phyloP scores from a whole-genome alignment of 2,888 invertebrate genomes.

The Lottia scabra region DNA sequence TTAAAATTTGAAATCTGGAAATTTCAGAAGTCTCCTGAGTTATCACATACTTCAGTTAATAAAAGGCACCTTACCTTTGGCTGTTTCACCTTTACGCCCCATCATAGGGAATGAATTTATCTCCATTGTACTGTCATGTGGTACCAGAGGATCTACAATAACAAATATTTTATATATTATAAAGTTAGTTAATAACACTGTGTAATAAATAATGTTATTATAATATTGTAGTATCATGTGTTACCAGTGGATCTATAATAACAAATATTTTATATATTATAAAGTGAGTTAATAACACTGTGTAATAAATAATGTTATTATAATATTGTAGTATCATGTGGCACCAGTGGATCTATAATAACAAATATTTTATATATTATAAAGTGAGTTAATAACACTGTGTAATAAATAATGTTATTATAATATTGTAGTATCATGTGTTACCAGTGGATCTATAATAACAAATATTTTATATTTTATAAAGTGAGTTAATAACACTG shows the following conservation, averaged over 20 bases:
- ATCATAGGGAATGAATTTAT: constrained; percentile 50
- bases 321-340: background rate
- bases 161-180: constrained; percentile 11
- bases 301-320: background rate
- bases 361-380: constrained; percentile 8
- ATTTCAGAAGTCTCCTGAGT: too few relatives aligned
- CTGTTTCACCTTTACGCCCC: constrained; percentile 41
- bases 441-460: constrained; percentile 52
- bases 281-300: background rate
- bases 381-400: background rate
- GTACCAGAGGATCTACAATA: constrained; percentile 52
- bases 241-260: constrained; percentile 53
- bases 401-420: background rate
- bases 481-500: background rate
- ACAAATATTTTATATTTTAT: constrained; percentile 10
- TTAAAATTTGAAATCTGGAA: too few relatives aligned
- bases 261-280: constrained; percentile 11
- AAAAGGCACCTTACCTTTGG: background rate
- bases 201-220: background rate
- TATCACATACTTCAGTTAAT: too few relatives aligned
- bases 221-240: background rate
- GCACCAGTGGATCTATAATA: constrained; percentile 53
- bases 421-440: too few relatives aligned
- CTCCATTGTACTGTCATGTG: constrained; percentile 53
- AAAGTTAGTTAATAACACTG: background rate